Evolutionary conservation across 2,797 vertebrate genomes (phyloP).

Genomic region (Ctenosaura bakeri): DNA sequence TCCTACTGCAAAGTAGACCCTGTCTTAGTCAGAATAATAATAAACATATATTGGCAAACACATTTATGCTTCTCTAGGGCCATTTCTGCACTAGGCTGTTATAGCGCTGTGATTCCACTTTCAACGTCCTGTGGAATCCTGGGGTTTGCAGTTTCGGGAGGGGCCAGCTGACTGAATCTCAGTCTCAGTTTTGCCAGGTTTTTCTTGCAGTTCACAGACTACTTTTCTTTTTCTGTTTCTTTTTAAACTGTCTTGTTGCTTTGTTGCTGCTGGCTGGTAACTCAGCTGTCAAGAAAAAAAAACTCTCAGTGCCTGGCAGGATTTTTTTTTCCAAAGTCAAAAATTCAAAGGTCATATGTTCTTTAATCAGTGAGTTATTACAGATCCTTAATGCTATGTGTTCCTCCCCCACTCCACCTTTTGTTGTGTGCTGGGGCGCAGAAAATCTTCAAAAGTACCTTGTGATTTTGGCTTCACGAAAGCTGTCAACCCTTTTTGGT

Average conservation of each 20-base stretch:
- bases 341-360: constrained; percentile 44
- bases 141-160: no score
- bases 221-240: background rate
- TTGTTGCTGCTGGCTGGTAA: background rate
- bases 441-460: background rate
- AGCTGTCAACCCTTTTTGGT: background rate
- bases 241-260: constrained; percentile 24
- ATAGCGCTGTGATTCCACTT: no score
- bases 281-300: constrained; percentile 5
- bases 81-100: no score
- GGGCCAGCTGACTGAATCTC: no score
- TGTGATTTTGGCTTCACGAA: constrained; percentile 15
- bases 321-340: constrained; percentile 9
- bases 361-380: constrained; percentile 43
- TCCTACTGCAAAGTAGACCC: background rate
- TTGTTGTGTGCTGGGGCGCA: constrained; percentile 29
- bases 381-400: constrained; percentile 20
- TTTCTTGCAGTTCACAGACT: constrained; percentile 22
- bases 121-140: no score
- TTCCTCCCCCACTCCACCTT: background rate
- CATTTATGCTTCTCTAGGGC: background rate
- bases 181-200: constrained; percentile 12
- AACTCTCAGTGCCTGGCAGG: background rate
- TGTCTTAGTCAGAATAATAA: background rate
- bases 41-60: background rate